Conservation (phyloP, 1,140 invertebrate genomes). For the Palaemon carinicauda region DNA sequence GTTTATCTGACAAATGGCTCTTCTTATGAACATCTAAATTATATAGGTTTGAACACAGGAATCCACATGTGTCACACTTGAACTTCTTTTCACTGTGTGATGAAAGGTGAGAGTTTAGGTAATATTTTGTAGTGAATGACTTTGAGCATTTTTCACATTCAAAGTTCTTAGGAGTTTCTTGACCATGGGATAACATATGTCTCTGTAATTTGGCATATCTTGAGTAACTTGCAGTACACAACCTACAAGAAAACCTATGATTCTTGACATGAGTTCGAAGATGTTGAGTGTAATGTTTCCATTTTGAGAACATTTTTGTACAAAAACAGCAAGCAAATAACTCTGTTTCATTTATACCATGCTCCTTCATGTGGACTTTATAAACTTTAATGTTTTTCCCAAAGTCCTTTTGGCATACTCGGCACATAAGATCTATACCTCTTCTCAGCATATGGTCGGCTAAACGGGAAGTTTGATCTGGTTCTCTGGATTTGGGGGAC, state of each 20-base stretch:
- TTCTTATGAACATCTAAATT: constrained; percentile 52
- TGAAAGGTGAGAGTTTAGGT: constrained; percentile 45
- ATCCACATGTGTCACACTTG: constrained; percentile 50
- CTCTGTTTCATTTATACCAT: constrained; percentile 25
- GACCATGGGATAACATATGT: constrained; percentile 45
- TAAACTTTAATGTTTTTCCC: constrained; percentile 45
- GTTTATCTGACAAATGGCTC: constrained; percentile 48
- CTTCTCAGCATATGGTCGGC: constrained; percentile 48
- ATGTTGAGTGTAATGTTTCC: constrained; percentile 52
- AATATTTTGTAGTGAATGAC: constrained; percentile 46
- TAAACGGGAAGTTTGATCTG: constrained; percentile 49
- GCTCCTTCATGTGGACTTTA: constrained; percentile 56
- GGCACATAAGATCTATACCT: constrained; percentile 42
- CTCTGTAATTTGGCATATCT: constrained; percentile 46
- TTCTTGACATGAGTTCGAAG: constrained; percentile 48
- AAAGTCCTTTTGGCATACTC: constrained; percentile 47
- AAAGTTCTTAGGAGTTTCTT: constrained; percentile 26
- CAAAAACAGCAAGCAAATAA: constrained; percentile 53
- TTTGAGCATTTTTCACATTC: constrained; percentile 50
- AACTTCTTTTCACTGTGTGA: constrained; percentile 47
- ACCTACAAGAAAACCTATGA: constrained; percentile 36
- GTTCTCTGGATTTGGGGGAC: constrained; percentile 4
- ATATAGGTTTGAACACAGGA: constrained; percentile 47
- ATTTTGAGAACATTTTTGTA: constrained; percentile 46
- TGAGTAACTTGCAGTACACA: constrained; percentile 53